phyloP scores from a whole-genome alignment of 2,888 invertebrate species.

The Xylota sylvarum region DNA sequence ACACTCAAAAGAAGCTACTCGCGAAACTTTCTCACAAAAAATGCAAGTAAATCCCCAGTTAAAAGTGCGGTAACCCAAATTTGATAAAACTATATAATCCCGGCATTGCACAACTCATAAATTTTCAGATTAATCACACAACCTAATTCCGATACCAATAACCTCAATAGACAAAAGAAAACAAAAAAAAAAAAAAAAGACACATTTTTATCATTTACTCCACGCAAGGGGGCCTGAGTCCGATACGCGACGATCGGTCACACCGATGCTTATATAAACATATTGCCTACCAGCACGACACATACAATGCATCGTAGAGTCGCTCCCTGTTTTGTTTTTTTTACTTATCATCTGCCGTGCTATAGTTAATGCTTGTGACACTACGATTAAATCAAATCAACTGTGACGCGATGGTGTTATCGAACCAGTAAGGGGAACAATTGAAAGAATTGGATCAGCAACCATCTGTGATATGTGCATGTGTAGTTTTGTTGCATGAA shows the following conservation, averaged over 20 bases:
- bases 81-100: constrained; percentile 29
- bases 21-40: constrained; percentile 5
- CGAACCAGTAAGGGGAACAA: constrained; percentile 12
- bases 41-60: not conserved
- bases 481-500: constrained; percentile 52
- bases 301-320: constrained; percentile 13
- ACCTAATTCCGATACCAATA: constrained; percentile 62
- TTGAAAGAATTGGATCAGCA: constrained; percentile 41
- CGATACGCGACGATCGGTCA: constrained; percentile 38
- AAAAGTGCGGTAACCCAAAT: not conserved
- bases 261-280: constrained; percentile 45
- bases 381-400: constrained; percentile 65
- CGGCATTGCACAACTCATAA: constrained; percentile 31
- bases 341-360: constrained; percentile 34
- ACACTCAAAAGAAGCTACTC: not conserved
- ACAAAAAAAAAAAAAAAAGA: constrained; percentile 14
- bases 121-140: constrained; percentile 52
- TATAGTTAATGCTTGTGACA: constrained; percentile 18
- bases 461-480: constrained; percentile 25
- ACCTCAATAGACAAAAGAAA: constrained; percentile 35
- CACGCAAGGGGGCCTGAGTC: constrained; percentile 16
- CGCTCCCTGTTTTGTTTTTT: constrained; percentile 34
- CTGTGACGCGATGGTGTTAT: constrained; percentile 58
- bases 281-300: constrained; percentile 22
- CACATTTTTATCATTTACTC: constrained; percentile 28